Percentiles rank a stretch among this genome's conserved stretches.
These are phyloP conservation scores for Germaria angustata DNA, from an alignment of 2,888 invertebrate species.

Conservation along the genomic window DNA sequence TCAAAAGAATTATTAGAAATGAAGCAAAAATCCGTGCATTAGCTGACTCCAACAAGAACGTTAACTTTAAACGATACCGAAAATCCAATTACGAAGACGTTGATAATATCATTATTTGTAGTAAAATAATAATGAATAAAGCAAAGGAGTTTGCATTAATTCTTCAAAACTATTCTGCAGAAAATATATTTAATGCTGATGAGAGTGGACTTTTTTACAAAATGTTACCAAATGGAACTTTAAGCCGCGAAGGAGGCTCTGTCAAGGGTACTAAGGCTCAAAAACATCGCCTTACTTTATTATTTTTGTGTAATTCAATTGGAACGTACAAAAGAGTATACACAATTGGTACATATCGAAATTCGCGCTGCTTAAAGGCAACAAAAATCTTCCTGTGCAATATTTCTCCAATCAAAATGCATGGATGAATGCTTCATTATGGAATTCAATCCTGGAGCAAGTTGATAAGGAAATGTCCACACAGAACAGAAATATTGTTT, in stretches of 20 bases:
- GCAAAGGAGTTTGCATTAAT: conserved; percentile 20
- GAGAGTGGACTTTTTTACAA: too few species aligned
- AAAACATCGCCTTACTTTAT: too few species aligned
- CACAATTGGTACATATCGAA: too few species aligned
- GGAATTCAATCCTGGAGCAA: too few species aligned
- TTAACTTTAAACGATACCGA: not conserved
- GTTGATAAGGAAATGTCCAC: too few species aligned
- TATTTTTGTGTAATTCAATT: too few species aligned
- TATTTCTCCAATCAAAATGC: too few species aligned
- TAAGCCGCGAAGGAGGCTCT: not conserved
- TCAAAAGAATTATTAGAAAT: not conserved
- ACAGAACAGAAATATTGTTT: too few species aligned
- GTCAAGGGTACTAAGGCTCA: not conserved
- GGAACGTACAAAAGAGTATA: too few species aligned
- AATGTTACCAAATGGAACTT: conserved; percentile 52
- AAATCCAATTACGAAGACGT: not conserved
- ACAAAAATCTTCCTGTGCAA: too few species aligned
- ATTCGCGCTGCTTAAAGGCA: too few species aligned
- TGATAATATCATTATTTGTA: conserved; percentile 10
- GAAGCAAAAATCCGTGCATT: not conserved
- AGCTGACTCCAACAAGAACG: not conserved
- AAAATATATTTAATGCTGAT: conserved; percentile 3
- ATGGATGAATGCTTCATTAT: too few species aligned
- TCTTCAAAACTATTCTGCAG: not conserved
- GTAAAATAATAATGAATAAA: conserved; percentile 4